Base-by-base conservation (phyloP, 2,888 invertebrate species). In the Serrognathus titanus region DNA sequence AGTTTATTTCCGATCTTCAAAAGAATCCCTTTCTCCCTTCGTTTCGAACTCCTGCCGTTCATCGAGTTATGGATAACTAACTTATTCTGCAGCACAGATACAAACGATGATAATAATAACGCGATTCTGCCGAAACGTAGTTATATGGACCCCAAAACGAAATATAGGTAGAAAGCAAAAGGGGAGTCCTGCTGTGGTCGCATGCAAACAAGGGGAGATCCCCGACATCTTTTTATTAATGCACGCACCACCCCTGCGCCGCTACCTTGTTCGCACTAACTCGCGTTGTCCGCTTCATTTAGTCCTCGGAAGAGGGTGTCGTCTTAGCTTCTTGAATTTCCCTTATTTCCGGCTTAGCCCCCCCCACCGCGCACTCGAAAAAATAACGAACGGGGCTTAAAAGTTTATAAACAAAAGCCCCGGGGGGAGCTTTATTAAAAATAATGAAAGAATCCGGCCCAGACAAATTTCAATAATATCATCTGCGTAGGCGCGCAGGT, bases 211-310 rank as follows among this genome's bases (percentile, higher is more conserved):
- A 65, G 65, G 65, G 66, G 63, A 59, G 55, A 58, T 48, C 59
- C 53, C 60, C 64, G 63, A 61, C 64, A 63, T 66, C 65, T 66
- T 66, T 67, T 66, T 66, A 66, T 66, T 66, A 66, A 66, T 67
- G 62, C 63, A 64, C 58, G 16, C 1, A 16, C 58, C 57, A 49
- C 48, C 63, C 61, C 59, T 62, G 59, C 56, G 59, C 54, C n/a
- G 51, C 57, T 53, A 62, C 63, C 63, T 63, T 65, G 62, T 63
- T 62, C 60, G 61, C 60, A 52, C 62, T 65, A 64, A 65, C 63
- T 65, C 53, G 61, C 59, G 52, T 63, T 58, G 53, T 52, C 53
- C 52, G 65, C 63, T 61, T 62, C 62, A 62, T 63, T 65, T 63
- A 58, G 55, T 60, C 45, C 46, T 43, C 9, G 9, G 10, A 43